Percentiles rank a stretch among this genome's conserved stretches.
Evolutionary conservation across 2,888 invertebrate genomes (phyloP).

Genomic region (Listrodromus nycthemerus): DNA sequence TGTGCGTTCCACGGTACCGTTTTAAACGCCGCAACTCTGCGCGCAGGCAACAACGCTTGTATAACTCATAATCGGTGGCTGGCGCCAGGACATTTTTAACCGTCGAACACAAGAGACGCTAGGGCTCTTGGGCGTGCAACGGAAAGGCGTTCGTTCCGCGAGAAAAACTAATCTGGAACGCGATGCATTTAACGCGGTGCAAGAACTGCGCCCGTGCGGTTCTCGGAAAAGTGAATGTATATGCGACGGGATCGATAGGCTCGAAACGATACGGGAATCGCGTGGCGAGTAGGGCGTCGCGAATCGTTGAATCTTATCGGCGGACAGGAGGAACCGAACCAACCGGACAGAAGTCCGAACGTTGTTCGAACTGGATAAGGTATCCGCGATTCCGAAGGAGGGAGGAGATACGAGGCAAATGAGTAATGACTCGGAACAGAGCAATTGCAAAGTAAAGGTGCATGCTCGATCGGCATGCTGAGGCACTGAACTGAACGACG

Average conservation of each 20-base stretch:
- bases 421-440: conserved; percentile 63
- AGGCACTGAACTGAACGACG: conserved; percentile 34
- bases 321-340: conserved; percentile 53
- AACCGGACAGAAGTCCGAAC: conserved; percentile 34
- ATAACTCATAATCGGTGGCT: conserved; percentile 73
- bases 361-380: conserved; percentile 38
- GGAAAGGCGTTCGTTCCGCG: neutral
- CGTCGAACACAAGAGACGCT: conserved; percentile 38
- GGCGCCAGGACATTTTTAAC: conserved; percentile 72
- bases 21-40: conserved; percentile 21
- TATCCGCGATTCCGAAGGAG: conserved; percentile 42
- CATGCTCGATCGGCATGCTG: conserved; percentile 27
- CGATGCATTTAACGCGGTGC: conserved; percentile 26
- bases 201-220: neutral
- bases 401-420: conserved; percentile 53
- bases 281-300: conserved; percentile 41
- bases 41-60: conserved; percentile 67
- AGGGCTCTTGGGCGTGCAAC: conserved; percentile 2
- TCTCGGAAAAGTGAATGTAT: neutral
- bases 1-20: conserved; percentile 26
- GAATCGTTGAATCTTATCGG: conserved; percentile 57
- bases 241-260: conserved; percentile 54
- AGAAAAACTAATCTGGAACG: conserved; percentile 33
- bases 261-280: conserved; percentile 53
- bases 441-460: conserved; percentile 56